phyloP scores from a whole-genome alignment of 2,113 vertebrate species.

The Perognathus longimembris region DNA sequence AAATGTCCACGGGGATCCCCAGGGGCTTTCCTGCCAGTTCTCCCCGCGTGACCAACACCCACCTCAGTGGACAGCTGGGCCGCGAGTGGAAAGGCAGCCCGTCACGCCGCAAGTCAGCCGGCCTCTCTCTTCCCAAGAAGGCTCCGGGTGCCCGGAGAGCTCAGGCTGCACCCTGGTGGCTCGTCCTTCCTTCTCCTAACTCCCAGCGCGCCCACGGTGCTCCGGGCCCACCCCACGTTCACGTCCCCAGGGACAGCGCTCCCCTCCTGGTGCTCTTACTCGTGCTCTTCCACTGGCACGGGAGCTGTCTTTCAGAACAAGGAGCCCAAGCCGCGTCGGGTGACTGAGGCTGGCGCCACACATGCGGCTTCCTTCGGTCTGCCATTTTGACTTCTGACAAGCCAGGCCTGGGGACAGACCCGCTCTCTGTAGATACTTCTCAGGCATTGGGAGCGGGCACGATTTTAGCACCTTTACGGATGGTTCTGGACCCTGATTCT shows the following conservation, averaged over 20 bases:
- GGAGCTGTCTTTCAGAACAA: background rate
- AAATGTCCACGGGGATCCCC: no score
- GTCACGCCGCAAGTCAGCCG: accelerated
- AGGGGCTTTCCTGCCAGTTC: no score
- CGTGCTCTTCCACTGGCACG: background rate
- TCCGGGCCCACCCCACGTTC: accelerated
- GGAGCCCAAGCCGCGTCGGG: accelerated
- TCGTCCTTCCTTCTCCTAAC: background rate
- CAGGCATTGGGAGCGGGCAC: background rate
- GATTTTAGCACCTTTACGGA: accelerated
- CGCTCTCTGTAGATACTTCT: accelerated
- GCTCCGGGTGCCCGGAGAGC: accelerated
- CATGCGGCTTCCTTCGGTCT: background rate
- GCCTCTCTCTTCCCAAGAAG: background rate
- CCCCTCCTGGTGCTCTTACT: background rate
- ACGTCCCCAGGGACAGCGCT: background rate
- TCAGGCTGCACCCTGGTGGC: accelerated
- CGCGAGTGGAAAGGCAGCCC: accelerated
- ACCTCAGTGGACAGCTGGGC: accelerated
- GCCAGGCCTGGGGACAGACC: accelerated
- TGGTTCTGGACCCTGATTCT: accelerated
- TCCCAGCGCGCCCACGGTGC: accelerated
- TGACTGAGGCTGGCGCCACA: background rate
- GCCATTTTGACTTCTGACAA: background rate
- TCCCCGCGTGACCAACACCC: background rate